These are phyloP conservation scores for Lochmaea crataegi DNA, from an alignment of 2,888 invertebrate species.

Conservation along the genomic window DNA sequence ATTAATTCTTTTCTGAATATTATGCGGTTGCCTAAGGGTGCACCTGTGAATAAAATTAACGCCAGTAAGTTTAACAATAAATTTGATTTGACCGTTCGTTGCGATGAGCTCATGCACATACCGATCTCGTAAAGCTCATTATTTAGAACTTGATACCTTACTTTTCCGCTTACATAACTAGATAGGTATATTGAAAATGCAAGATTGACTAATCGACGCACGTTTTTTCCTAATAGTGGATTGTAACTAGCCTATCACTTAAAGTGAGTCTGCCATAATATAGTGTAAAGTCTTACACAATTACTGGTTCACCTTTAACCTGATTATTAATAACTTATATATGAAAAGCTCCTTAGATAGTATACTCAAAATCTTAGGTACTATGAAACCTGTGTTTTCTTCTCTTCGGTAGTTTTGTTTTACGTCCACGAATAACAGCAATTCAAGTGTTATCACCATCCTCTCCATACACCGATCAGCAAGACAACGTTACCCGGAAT, in stretches of 20 bases:
- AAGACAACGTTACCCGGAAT: neutral
- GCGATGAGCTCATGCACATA: no score
- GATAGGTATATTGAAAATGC: no score
- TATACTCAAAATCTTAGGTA: no score
- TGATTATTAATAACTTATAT: no score
- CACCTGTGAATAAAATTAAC: neutral
- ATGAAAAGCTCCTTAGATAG: no score
- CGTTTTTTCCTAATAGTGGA: neutral
- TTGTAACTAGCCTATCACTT: neutral
- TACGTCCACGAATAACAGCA: no score
- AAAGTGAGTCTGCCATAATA: neutral
- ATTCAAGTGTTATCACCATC: no score
- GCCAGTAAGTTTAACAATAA: neutral
- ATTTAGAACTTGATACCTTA: no score
- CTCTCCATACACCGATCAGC: neutral
- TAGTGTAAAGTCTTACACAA: neutral
- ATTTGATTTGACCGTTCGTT: neutral
- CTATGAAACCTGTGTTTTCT: no score
- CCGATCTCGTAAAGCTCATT: no score
- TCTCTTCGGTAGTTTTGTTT: no score
- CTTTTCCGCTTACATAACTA: no score
- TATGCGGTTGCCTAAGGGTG: neutral
- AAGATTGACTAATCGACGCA: neutral
- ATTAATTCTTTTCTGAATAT: neutral
- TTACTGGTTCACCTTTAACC: neutral